phyloP scores from a whole-genome alignment of 2,797 vertebrate species.

The Tapera naevia region DNA sequence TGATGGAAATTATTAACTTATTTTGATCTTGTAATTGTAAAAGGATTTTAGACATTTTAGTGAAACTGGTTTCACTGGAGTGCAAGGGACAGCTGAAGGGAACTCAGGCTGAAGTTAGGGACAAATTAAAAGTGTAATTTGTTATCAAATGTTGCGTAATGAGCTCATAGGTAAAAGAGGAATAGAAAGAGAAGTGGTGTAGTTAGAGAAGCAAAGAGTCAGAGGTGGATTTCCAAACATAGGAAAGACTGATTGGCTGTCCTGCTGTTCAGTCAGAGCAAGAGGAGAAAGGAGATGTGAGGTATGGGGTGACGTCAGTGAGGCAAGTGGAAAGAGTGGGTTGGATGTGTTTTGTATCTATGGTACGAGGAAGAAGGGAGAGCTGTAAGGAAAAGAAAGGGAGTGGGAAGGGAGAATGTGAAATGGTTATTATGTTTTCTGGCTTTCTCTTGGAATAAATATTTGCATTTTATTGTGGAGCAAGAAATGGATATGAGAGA shows the following conservation, averaged over 20 bases:
- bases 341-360: background rate
- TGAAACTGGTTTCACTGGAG: background rate
- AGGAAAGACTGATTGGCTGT: background rate
- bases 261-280: background rate
- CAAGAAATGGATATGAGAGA: constrained; percentile 46
- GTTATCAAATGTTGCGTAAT: background rate
- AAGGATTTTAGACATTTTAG: background rate
- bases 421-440: constrained; percentile 55
- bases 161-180: background rate
- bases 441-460: constrained; percentile 41
- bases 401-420: constrained; percentile 30
- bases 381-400: background rate
- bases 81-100: background rate
- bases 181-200: background rate
- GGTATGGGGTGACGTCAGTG: background rate
- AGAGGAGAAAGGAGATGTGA: background rate
- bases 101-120: background rate
- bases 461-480: constrained; percentile 47
- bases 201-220: background rate
- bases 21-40: background rate
- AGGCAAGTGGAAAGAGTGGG: background rate
- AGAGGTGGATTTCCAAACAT: background rate
- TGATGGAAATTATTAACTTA: background rate
- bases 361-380: background rate
- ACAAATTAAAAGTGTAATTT: background rate